Evolutionary conservation across 2,113 vertebrate genomes (phyloP).

Genomic region (Todiramphus saurophagus): DNA sequence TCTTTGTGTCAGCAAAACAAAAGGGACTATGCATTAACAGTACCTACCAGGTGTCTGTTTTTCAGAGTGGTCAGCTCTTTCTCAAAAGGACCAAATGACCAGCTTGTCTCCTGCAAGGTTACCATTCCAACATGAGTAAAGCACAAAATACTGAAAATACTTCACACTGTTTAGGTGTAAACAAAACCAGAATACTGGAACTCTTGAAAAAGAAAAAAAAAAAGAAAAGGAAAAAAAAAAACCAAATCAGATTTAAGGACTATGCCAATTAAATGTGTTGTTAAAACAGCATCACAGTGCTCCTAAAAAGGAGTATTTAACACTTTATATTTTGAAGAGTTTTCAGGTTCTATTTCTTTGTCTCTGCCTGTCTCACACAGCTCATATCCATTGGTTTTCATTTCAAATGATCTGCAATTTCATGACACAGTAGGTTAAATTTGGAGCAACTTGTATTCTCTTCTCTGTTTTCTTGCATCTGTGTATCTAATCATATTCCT

Average conservation of each 20-base stretch:
- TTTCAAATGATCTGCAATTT: neutral
- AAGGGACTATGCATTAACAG: neutral
- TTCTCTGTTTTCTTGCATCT: neutral
- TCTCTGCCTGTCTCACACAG: neutral
- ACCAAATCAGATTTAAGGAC: neutral
- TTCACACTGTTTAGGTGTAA: neutral
- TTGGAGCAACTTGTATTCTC: neutral
- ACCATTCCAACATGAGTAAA: neutral
- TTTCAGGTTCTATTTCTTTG: neutral
- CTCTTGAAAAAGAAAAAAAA: neutral
- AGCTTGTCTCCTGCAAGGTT: neutral
- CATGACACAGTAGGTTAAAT: neutral
- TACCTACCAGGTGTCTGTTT: neutral
- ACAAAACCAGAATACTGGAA: neutral
- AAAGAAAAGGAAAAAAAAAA: neutral
- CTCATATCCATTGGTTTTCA: neutral
- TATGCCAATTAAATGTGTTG: neutral
- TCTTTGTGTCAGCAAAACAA: neutral
- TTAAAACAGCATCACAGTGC: neutral
- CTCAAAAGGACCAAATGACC: neutral
- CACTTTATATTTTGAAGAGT: neutral
- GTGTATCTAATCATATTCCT: neutral
- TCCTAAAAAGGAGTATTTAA: neutral
- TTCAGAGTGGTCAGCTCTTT: neutral
- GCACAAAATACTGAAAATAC: neutral